Base-by-base conservation (phyloP, 2,113 vertebrate genomes). In the Ailurus styani region DNA sequence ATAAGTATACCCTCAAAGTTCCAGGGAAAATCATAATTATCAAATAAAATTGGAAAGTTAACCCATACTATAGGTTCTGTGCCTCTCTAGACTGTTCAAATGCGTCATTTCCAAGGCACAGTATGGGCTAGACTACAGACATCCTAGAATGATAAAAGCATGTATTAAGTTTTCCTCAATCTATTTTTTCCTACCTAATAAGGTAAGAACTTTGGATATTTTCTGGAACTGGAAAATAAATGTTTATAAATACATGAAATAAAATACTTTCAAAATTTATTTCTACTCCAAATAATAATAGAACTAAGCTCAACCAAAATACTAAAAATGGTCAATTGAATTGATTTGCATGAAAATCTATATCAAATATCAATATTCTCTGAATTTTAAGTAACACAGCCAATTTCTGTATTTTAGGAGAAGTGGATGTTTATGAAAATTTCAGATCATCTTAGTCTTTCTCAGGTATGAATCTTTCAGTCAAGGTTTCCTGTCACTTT, bases 21-120 rank as follows among this genome's bases (percentile, higher is more conserved):
- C 93, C 94, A 95, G 40, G 92, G 79, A 50, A 98, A 97, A 97
- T 98, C 92, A 96, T 94, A 93, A 96, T 96, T 98, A 95, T 96
- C 96, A 97, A 94, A 75, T 96, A 98, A 96, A 97, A 96, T 92
- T 95, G 62, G 68, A 97, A 97, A 96, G 95, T 95, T 84, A 77
- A 92, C 84, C 75, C 75, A 92, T 70, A 95, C 89, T 96, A 91
- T 94, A 94, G 94, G 83, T 90, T 96, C 87, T 60, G 6, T 90
- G 42, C 25, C 87, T 98, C 94, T 97, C 81, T 23, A 92, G 84
- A 47, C 29, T 96, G 70, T 85, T 96, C 40, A n/a, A 95, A 97
- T 87, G 87, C 47, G 92, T 95, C 79, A 90, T 97, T 97, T 97
- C 92, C 94, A 96, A 96, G 70, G 37, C 37, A 75, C 84, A 27